A percentile compares a stretch with the other conserved stretches of the same genome.
phyloP scores from a whole-genome alignment of 37 sponge, comb jelly and placozoan genomes.

The Geodia barretti region DNA sequence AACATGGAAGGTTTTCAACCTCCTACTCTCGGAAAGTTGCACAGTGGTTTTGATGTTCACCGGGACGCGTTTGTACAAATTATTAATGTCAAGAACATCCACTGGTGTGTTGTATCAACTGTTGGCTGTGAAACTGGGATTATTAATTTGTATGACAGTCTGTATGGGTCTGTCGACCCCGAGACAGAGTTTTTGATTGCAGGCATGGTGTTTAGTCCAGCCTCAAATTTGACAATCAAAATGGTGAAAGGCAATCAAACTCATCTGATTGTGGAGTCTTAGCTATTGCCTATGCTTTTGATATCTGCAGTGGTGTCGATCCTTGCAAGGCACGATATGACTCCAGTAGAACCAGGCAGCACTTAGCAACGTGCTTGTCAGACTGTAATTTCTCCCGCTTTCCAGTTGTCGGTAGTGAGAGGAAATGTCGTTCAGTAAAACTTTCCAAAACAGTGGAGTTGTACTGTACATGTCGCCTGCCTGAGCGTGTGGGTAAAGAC shows the following conservation, averaged over 20 bases:
- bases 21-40: not conserved
- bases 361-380: not conserved
- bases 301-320: not conserved
- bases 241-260: not conserved
- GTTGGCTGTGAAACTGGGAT: not conserved
- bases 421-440: not conserved
- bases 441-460: not conserved
- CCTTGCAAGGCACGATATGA: not conserved
- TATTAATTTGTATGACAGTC: not conserved
- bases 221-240: not conserved
- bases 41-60: not conserved
- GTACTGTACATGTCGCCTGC: not conserved
- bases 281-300: not conserved
- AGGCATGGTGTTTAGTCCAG: not conserved
- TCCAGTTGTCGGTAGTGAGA: not conserved
- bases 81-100: not conserved
- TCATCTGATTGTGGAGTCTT: no score
- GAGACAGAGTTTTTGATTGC: not conserved
- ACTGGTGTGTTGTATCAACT: conserved; percentile 1
- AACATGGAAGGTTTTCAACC: not conserved
- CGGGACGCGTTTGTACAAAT: not conserved
- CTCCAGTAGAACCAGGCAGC: not conserved
- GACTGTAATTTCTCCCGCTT: not conserved
- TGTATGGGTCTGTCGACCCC: not conserved
- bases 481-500: not conserved